phyloP scores from a whole-genome alignment of 2,888 invertebrate species.

The Troilus luridus region DNA sequence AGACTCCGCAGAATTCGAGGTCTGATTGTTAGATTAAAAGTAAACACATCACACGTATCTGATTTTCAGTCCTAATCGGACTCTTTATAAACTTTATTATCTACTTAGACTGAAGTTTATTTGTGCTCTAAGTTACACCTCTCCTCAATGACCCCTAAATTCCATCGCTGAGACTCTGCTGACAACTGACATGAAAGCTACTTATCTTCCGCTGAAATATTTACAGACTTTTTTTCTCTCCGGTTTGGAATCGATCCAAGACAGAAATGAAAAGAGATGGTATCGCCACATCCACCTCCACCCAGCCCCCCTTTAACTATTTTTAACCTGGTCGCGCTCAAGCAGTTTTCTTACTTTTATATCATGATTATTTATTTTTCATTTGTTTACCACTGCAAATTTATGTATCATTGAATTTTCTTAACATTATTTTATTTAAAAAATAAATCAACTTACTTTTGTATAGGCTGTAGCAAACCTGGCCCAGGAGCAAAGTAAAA shows the following conservation, averaged over 20 bases:
- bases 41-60: not conserved
- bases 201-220: slow-evolving; percentile 32
- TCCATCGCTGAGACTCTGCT: not conserved
- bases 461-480: too few species aligned
- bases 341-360: not conserved
- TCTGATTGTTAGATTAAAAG: not conserved
- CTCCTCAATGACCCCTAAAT: not conserved
- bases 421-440: not conserved
- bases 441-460: too few species aligned
- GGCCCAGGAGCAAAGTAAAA: too few species aligned
- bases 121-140: not conserved
- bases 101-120: not conserved
- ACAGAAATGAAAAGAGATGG: slow-evolving; percentile 22
- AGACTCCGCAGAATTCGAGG: too few species aligned
- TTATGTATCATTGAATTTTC: not conserved
- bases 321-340: not conserved
- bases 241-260: not conserved
- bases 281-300: not conserved
- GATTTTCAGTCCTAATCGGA: not conserved
- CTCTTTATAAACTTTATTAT: not conserved
- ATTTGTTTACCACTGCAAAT: not conserved
- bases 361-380: not conserved
- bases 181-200: slow-evolving; percentile 24
- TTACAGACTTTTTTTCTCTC: not conserved
- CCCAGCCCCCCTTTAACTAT: not conserved